phyloP scores from a whole-genome alignment of 2,888 invertebrate genomes.

The Zygothrica quintamaculata region DNA sequence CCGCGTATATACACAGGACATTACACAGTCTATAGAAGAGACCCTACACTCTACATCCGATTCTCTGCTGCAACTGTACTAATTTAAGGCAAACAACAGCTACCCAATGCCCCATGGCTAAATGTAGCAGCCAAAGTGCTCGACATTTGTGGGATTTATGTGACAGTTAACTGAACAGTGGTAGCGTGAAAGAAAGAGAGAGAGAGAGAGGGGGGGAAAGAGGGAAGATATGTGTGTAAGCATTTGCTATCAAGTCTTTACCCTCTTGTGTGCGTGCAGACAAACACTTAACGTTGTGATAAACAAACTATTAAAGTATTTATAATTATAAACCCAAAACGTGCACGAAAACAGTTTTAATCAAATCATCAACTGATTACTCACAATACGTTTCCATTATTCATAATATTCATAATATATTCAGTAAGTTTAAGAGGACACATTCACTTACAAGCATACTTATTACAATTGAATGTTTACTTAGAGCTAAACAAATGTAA shows the following conservation, averaged over 20 bases:
- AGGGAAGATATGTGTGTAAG: too few species aligned
- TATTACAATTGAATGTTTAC: too few species aligned
- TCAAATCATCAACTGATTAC: too few species aligned
- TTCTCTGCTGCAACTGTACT: slow-evolving; percentile 18
- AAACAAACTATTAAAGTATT: slow-evolving; percentile 7
- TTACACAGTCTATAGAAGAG: too few species aligned
- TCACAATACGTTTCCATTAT: too few species aligned
- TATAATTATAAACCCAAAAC: slow-evolving; percentile 2
- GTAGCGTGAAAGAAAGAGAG: slow-evolving; percentile 23
- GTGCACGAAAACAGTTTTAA: neutral
- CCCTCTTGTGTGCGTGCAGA: neutral
- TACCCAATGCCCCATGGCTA: slow-evolving; percentile 17
- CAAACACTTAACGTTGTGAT: slow-evolving; percentile 14
- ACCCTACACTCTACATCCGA: neutral
- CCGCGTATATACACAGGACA: neutral
- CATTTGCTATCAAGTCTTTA: too few species aligned
- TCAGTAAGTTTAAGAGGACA: too few species aligned
- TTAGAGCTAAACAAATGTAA: too few species aligned
- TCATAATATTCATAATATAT: too few species aligned
- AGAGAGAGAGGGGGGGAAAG: too few species aligned
- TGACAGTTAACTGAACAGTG: slow-evolving; percentile 27
- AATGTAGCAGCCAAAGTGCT: slow-evolving; percentile 24
- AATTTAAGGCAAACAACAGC: slow-evolving; percentile 44
- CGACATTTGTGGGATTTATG: slow-evolving; percentile 41
- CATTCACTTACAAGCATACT: too few species aligned